Evolutionary conservation across 2,797 vertebrate genomes (phyloP).

Genomic region (Lacerta bilineata): DNA sequence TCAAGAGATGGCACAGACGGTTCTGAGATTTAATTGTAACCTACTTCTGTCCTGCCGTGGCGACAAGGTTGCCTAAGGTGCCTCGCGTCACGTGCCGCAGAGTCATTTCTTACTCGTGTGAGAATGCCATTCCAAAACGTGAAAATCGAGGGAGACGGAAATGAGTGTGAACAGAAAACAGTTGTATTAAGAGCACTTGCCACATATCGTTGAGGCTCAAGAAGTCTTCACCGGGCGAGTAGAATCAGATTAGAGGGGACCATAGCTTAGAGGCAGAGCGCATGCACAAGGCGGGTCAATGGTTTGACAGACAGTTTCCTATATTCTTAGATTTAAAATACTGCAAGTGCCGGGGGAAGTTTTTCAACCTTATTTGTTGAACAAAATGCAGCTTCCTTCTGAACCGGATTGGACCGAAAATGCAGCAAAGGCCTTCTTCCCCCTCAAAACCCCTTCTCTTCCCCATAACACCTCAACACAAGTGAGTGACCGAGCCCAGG

Average conservation of each 20-base stretch:
- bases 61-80: not conserved
- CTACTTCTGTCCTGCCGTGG: not conserved
- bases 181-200: not conserved
- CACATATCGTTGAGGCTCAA: not conserved
- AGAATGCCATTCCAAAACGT: not conserved
- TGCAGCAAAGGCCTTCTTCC: not conserved
- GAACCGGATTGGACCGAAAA: not conserved
- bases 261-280: too few species aligned
- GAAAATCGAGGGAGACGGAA: not conserved
- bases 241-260: not conserved
- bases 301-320: too few species aligned
- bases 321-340: not conserved
- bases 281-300: too few species aligned
- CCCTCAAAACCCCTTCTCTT: not conserved
- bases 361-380: not conserved
- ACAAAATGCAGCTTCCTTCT: not conserved
- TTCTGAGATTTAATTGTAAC: not conserved
- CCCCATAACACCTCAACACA: constrained; percentile 18
- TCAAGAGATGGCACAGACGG: not conserved
- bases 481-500: constrained; percentile 1
- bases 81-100: not conserved
- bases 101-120: not conserved
- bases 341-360: too few species aligned
- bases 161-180: not conserved
- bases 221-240: not conserved